Evolutionary conservation across 2,797 vertebrate genomes (phyloP), one percentile per base, ranked within the genome.

Genomic region (Aphelocoma californica): DNA sequence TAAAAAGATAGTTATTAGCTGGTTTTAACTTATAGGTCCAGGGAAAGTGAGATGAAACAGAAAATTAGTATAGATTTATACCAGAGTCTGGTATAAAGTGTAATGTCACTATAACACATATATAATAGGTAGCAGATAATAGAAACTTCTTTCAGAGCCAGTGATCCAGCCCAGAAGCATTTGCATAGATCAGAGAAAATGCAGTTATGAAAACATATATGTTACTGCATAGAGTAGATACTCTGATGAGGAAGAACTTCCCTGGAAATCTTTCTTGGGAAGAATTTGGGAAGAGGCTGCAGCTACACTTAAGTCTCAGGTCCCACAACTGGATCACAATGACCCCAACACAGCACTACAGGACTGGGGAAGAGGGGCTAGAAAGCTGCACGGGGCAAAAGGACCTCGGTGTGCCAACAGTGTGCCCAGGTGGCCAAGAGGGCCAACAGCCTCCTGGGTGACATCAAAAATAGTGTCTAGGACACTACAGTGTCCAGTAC

Each of bases 261-360:
- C 86, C 31, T 58, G 10, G 32, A 81, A 79, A 16, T 26, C 18
- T 58, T 69, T 29, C 14, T 56, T 57, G 8, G 7, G 48, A 75
- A 60, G 54, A 51, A 17, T 42, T 40, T 85, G 34, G 29, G 44
- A 86, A 88, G 47, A 82, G 29, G 36, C 5, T 45, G 10, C 25
- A 78, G 26, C 13, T 67, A 19, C 12, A 31, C 7, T 3, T 15
- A 21, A 47, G 40, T 17, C 15, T 21, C 4, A 2, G 32, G 14
- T 67, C 19, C 11, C 2, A 2, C n/a, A n/a, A 0, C 1, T 71
- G 20, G 3, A 14, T n/a, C 40, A 44, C 21, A 54, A 21, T 21
- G 56, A 38, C 6, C 17, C 20, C 26, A 28, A 2, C 4, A 18
- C 3, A 79, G 8, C 0, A 2, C 29, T 78, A 20, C 8, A 83